These are phyloP conservation scores for Cryptocephalus primarius DNA, from an alignment of 2,888 invertebrate genomes.

Conservation along the genomic window DNA sequence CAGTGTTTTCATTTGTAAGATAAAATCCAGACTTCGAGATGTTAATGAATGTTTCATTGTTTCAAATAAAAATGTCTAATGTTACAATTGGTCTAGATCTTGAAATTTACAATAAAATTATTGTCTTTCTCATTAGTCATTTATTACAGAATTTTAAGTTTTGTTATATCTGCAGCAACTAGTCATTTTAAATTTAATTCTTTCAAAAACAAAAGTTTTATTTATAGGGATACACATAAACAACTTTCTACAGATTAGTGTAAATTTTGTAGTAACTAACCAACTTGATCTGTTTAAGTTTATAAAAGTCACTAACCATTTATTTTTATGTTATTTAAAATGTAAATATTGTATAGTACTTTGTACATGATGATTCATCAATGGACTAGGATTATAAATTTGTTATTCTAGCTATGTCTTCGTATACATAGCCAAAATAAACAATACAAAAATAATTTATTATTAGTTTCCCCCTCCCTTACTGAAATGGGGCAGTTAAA, in stretches of 20 bases:
- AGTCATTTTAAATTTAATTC: too few species aligned
- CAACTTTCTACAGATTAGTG: background rate
- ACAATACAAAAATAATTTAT: slow-evolving; percentile 17
- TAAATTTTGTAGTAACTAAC: background rate
- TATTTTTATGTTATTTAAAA: slow-evolving; percentile 12
- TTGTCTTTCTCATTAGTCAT: background rate
- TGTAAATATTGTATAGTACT: slow-evolving; percentile 47
- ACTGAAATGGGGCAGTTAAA: too few species aligned
- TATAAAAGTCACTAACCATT: background rate
- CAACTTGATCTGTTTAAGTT: background rate
- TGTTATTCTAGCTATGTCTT: slow-evolving; percentile 28
- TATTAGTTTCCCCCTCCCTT: background rate
- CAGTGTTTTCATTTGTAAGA: too few species aligned
- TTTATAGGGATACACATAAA: background rate
- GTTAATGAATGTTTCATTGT: too few species aligned
- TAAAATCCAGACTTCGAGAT: too few species aligned
- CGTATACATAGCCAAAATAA: slow-evolving; percentile 25
- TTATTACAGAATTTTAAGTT: too few species aligned
- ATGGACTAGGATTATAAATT: slow-evolving; percentile 30
- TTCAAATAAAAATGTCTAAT: too few species aligned
- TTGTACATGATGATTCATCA: slow-evolving; percentile 46
- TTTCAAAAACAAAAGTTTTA: background rate
- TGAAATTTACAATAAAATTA: background rate
- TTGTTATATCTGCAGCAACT: too few species aligned
- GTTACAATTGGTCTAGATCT: background rate